Evolutionary conservation across 92 coral and sea anemone species (phyloP), one percentile per base, ranked within the genome.

Genomic region (Heliopora coerulea): DNA sequence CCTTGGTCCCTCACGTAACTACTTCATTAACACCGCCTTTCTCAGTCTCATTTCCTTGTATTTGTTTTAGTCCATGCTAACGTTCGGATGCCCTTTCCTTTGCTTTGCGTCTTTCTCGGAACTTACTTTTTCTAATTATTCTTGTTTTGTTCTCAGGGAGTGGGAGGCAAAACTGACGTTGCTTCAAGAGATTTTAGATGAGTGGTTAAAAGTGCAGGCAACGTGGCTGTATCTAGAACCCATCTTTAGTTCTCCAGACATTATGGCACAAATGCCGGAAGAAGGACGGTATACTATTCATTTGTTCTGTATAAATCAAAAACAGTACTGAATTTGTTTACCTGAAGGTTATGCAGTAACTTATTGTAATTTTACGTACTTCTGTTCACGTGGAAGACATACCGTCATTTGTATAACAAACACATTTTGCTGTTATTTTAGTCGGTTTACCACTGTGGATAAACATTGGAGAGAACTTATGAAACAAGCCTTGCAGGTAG

Each of bases 211-310:
- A 40, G 98, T 93, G 31, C 98, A 93, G 74, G 98, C 98, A 13
- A 93, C 98, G 50, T 93, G 98, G 98, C 82, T 93, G 67, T 93
- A 93, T 78, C 49, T 93, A 40, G 98, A 93, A 59, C 98, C 98
- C 1, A 93, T 93, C 88, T 93, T 93, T 58, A 93, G 98, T 74
- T 91, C 97, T 10, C 98, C 98, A 62, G 98, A 93, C 42, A 93
- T 93, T 80, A 93, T 93, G 98, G 98, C 98, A 0, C 98, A 93
- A 79, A 93, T 93, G 98, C 98, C 98, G 2, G 98, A 93, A 67
- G 98, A 93, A 61, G 98, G 98, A 84, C 84, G 98, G 97, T 89
- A 77, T 23, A 79, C 12, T 49, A 10, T 44, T n/a, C 0, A 2
- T 20, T 34, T 62, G 13, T 15, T 13, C 8, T 49, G 19, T 33